Evolutionary conservation across 2,113 vertebrate genomes (phyloP).

Genomic region (Rhipidura dahli): DNA sequence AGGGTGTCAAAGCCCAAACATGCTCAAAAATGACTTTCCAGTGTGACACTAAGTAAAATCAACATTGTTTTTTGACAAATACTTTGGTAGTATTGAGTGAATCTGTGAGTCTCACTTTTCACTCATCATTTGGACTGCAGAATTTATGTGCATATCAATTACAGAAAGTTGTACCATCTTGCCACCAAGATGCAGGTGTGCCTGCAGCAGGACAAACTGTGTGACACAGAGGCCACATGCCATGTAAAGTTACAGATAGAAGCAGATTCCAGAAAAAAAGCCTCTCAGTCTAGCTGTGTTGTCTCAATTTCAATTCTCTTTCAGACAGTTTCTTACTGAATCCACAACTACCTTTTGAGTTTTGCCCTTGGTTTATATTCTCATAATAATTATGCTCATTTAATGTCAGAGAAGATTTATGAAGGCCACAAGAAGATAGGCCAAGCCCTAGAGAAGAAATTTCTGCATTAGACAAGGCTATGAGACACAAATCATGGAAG

Average conservation of each 20-base stretch:
- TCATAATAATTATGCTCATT: background rate
- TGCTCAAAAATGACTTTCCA: background rate
- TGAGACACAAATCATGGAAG: background rate
- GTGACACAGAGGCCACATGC: background rate
- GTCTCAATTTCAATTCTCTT: slow-evolving; percentile 27
- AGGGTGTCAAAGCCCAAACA: background rate
- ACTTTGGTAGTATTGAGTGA: background rate
- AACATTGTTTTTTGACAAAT: background rate
- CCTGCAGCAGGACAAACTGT: background rate
- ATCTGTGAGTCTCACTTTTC: background rate
- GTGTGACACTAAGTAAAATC: background rate
- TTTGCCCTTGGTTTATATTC: slow-evolving; percentile 6
- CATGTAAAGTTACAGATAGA: background rate
- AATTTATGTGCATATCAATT: background rate
- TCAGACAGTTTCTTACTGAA: slow-evolving; percentile 1
- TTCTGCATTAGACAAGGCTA: background rate
- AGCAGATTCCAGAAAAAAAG: background rate
- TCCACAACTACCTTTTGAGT: slow-evolving; percentile 25
- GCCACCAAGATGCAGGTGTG: background rate
- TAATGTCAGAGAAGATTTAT: slow-evolving; percentile 39
- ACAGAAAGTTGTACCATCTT: background rate
- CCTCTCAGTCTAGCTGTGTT: background rate
- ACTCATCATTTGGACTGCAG: background rate
- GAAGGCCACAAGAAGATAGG: background rate
- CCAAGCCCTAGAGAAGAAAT: background rate